Conservation (phyloP, 2,113 vertebrate genomes). For the Clarias magur region DNA sequence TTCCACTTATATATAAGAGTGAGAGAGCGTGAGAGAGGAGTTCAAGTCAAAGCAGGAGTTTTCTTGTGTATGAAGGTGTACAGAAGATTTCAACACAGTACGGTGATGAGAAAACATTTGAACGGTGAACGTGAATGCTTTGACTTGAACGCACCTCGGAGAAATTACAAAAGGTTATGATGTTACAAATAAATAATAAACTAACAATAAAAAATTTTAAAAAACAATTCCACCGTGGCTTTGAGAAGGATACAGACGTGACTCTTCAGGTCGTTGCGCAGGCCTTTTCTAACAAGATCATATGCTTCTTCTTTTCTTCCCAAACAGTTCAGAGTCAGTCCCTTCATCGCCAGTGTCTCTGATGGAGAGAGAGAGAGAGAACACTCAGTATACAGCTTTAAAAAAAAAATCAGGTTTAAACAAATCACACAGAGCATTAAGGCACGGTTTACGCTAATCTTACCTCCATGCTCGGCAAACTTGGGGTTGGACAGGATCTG, state of each 20-base stretch:
- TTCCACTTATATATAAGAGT: too few relatives aligned
- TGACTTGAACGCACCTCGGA: too few relatives aligned
- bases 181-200: too few relatives aligned
- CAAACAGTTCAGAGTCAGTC: slow-evolving; percentile 94
- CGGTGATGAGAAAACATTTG: too few relatives aligned
- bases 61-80: too few relatives aligned
- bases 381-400: too few relatives aligned
- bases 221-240: neutral
- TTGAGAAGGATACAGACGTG: slow-evolving; percentile 95
- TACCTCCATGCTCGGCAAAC: slow-evolving; percentile 98
- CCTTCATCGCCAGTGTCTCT: slow-evolving; percentile 99
- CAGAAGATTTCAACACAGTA: too few relatives aligned
- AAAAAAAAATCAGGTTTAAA: neutral
- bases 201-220: neutral
- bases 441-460: slow-evolving; percentile 50
- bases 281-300: slow-evolving; percentile 91
- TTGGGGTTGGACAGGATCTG: slow-evolving; percentile 98
- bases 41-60: too few relatives aligned
- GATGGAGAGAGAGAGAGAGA: neutral
- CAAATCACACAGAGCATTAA: neutral
- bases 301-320: slow-evolving; percentile 98
- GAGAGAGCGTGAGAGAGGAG: too few relatives aligned
- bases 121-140: too few relatives aligned
- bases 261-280: slow-evolving; percentile 96
- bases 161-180: too few relatives aligned